phyloP scores from a whole-genome alignment of 2,888 invertebrate genomes.

The Uropetala carovei region DNA sequence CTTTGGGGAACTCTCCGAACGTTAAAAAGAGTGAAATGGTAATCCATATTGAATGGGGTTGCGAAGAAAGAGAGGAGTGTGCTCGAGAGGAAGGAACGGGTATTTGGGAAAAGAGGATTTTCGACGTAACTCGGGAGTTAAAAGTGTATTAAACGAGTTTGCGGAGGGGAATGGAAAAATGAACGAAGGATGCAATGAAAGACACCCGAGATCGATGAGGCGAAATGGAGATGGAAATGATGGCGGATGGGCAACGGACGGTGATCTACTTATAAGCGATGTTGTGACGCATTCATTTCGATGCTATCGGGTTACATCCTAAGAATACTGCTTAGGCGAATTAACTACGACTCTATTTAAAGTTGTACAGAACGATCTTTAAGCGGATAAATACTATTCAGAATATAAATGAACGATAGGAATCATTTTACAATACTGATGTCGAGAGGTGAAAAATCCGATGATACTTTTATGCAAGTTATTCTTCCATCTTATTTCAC shows the following conservation, averaged over 20 bases:
- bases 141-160: conserved; percentile 38
- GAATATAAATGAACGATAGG: no score
- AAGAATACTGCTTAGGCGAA: no score
- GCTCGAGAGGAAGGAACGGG: neutral
- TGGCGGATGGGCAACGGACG: neutral
- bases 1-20: neutral
- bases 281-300: no score
- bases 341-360: no score
- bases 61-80: neutral
- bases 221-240: neutral
- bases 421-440: no score
- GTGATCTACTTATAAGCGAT: neutral
- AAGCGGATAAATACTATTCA: no score
- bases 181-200: neutral
- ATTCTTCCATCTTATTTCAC: no score
- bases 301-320: no score
- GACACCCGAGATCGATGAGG: neutral
- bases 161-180: neutral
- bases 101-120: conserved; percentile 9
- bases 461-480: no score
- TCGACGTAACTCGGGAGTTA: neutral
- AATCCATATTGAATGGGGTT: conserved; percentile 32
- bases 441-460: no score
- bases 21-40: conserved; percentile 6
- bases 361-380: no score